Evolutionary conservation across 2,888 invertebrate genomes (phyloP), one percentile per base, ranked within the genome.

Genomic region (Aporophyla nigra): DNA sequence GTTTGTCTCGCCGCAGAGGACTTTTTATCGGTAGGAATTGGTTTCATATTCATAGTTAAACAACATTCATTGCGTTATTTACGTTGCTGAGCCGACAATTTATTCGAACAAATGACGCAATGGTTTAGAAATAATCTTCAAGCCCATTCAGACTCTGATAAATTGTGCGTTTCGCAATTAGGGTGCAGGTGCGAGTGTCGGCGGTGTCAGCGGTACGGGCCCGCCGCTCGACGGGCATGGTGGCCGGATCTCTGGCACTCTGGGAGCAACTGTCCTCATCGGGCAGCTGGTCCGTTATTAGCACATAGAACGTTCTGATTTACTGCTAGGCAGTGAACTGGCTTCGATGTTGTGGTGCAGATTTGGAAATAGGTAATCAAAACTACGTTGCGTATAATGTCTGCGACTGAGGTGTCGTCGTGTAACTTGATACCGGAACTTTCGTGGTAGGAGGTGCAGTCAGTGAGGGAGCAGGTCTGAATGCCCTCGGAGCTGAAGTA

Each of bases 331-430:
- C 85, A 90, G 81, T 93, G 91, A 74, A 78, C 87, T 63, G 96
- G 96, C 63, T 96, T 90, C 0, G 93, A 93, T 12, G 96, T 96
- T 2, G 96, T 96, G 5, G 96, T 96, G 78, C 96, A 96, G 2
- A 96, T 93, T 88, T 95, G 93, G 88, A 90, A 93, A 69, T 93
- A n/a, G n/a, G n/a, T n/a, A 92, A 80, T 96, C 95, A 82, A 95
- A 96, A 5, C 93, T 91, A 67, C 96, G 92, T 78, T 95, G 94
- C 24, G 95, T 93, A 58, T 89, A 90, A 86, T 54, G 92, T 92
- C 78, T 95, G 94, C 2, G 95, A 90, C 68, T 91, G 89, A 71
- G 89, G 90, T 2, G 93, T 92, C 12, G 96, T 94, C 6, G 94
- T 92, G 70, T 93, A 93, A 5, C 91, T 92, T 6, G 91, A 88